Percentiles rank a stretch among this genome's conserved stretches.
Conservation (phyloP, 1,140 invertebrate species). For the Drosophila parvula region DNA sequence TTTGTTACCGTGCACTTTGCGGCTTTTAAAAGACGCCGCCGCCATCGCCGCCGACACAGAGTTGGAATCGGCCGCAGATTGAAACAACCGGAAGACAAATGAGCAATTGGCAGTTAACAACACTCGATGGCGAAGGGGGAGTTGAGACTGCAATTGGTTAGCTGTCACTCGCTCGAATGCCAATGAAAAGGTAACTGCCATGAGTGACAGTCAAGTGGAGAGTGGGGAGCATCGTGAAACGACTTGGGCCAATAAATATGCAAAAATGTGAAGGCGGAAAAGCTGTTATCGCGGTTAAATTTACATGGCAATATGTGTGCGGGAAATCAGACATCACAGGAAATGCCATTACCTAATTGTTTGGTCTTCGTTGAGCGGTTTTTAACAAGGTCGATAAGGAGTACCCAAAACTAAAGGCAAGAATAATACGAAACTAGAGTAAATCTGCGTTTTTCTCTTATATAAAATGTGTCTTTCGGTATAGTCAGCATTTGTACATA, state of each 20-base stretch:
- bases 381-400: background rate
- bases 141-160: slow-evolving; percentile 31
- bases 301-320: background rate
- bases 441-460: background rate
- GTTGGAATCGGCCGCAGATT: slow-evolving; percentile 8
- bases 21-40: slow-evolving; percentile 69
- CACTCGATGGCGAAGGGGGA: background rate
- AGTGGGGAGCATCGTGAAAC: background rate
- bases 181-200: slow-evolving; percentile 7
- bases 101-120: slow-evolving; percentile 60
- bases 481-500: too few relatives aligned
- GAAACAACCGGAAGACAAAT: slow-evolving; percentile 66
- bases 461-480: too few relatives aligned
- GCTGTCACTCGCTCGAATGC: slow-evolving; percentile 7
- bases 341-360: background rate
- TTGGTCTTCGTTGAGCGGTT: too few relatives aligned
- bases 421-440: background rate
- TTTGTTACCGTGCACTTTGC: slow-evolving; percentile 75
- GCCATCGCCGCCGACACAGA: background rate
- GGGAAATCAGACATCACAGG: background rate
- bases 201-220: slow-evolving; percentile 16
- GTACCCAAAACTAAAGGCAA: background rate
- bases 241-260: slow-evolving; percentile 14
- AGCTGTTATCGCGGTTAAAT: slow-evolving; percentile 1
- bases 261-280: background rate